These are phyloP conservation scores for Hemistola chrysoprasaria DNA, from an alignment of 2,888 invertebrate genomes.

Conservation along the genomic window DNA sequence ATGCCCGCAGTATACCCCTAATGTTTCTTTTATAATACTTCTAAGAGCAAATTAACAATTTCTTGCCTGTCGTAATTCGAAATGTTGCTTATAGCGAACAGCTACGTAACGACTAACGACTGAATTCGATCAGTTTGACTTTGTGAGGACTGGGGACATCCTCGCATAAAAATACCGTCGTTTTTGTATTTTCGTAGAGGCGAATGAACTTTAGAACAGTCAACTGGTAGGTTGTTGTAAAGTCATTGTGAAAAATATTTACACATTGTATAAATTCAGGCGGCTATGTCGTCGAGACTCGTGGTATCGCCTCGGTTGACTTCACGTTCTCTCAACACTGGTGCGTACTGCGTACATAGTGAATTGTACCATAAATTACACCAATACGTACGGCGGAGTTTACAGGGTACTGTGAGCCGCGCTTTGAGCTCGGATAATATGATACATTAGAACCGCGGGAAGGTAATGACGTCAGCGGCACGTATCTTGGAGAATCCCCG, in stretches of 20 bases:
- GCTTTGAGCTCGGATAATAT: conserved; percentile 59
- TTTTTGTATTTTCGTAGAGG: conserved; percentile 30
- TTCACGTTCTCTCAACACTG: conserved; percentile 55
- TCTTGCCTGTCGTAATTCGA: no score
- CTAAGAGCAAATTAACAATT: not conserved
- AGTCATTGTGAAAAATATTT: conserved; percentile 32
- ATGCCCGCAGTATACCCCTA: no score
- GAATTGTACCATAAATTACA: conserved; percentile 54
- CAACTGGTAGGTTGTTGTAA: conserved; percentile 30
- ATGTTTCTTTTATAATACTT: no score
- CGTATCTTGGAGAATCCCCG: conserved; percentile 80
- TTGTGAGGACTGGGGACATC: conserved; percentile 23
- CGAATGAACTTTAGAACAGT: conserved; percentile 31
- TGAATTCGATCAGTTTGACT: conserved; percentile 16
- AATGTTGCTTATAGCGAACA: conserved; percentile 2
- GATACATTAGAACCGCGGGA: conserved; percentile 72
- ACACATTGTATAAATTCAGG: conserved; percentile 18
- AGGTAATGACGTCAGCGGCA: conserved; percentile 79
- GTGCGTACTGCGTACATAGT: conserved; percentile 47
- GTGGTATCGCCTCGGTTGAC: conserved; percentile 3
- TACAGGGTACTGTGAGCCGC: conserved; percentile 21
- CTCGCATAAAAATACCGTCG: conserved; percentile 29
- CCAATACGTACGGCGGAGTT: conserved; percentile 51
- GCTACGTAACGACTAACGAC: conserved; percentile 1
- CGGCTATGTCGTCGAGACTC: conserved; percentile 4